Conservation (phyloP, 2,888 invertebrate genomes). For the Neoaliturus tenellus region DNA sequence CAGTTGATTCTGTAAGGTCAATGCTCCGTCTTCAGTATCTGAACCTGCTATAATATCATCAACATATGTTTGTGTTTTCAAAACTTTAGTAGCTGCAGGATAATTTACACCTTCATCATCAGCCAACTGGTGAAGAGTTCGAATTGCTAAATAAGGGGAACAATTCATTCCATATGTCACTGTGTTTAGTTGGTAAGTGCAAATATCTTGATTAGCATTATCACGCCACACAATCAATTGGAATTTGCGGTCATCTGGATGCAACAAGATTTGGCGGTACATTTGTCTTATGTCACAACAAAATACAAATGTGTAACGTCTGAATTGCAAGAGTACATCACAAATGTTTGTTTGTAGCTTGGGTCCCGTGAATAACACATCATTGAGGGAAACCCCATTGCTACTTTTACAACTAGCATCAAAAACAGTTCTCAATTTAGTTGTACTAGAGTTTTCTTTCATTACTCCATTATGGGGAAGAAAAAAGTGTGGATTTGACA, state of each 20-base stretch:
- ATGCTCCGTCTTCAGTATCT: not conserved
- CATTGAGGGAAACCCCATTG: not conserved
- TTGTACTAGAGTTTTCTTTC: not conserved
- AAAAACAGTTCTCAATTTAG: not conserved
- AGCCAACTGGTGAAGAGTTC: not conserved
- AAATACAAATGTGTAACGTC: not conserved
- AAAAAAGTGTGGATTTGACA: not conserved
- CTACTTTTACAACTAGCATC: not conserved
- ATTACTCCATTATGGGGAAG: not conserved
- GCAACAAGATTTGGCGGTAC: not conserved
- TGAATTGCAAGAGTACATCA: not conserved
- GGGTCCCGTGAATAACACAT: not conserved
- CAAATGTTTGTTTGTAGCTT: not conserved
- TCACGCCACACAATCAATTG: constrained; percentile 32
- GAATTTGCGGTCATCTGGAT: not conserved
- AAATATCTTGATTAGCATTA: not conserved
- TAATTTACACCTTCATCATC: constrained; percentile 12
- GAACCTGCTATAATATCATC: not conserved
- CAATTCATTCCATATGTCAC: constrained; percentile 41
- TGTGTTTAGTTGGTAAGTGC: not conserved
- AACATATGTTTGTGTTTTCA: constrained; percentile 1
- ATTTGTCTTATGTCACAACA: not conserved
- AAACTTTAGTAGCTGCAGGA: not conserved
- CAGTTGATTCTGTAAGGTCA: not conserved
- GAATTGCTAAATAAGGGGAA: not conserved